Percentiles rank a stretch among this genome's conserved stretches.
Evolutionary conservation across 1,140 invertebrate species (phyloP).

Genomic region (Leptopilina clavipes): DNA sequence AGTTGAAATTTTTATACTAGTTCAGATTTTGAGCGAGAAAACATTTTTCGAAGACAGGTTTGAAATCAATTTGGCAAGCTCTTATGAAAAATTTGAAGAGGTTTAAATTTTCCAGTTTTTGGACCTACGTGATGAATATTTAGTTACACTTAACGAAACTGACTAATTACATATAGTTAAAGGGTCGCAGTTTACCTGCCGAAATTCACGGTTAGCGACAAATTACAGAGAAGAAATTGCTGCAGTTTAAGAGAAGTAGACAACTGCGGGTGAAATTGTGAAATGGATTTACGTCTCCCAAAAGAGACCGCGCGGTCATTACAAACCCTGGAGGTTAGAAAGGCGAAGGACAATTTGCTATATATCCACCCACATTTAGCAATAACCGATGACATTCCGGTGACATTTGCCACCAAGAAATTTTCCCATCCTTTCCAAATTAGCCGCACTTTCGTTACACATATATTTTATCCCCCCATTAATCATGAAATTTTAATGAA

Average conservation of each 20-base stretch:
- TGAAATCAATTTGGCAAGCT: neutral
- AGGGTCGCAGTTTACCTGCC: neutral
- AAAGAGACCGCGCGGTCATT: neutral
- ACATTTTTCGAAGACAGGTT: neutral
- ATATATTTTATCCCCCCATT: neutral
- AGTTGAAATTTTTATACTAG: no score
- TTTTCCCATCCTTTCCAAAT: slow-evolving; percentile 36
- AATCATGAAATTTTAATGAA: neutral
- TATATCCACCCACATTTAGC: slow-evolving; percentile 19
- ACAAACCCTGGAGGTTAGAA: slow-evolving; percentile 11
- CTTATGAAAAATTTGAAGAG: neutral
- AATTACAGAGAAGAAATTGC: slow-evolving; percentile 26
- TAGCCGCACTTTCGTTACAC: neutral
- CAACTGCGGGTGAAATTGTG: neutral
- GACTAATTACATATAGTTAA: slow-evolving; percentile 9
- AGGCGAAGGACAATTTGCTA: slow-evolving; percentile 10
- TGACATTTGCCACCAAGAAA: slow-evolving; percentile 2
- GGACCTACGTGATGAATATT: slow-evolving; percentile 5
- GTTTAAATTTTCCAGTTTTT: neutral
- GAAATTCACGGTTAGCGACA: slow-evolving; percentile 23
- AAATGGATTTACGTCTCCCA: slow-evolving; percentile 2
- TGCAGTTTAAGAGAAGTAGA: neutral
- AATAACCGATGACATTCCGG: slow-evolving; percentile 24
- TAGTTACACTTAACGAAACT: slow-evolving; percentile 5
- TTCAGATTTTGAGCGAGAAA: neutral